Conservation (phyloP, 2,113 vertebrate species). For the Agelaius phoeniceus region DNA sequence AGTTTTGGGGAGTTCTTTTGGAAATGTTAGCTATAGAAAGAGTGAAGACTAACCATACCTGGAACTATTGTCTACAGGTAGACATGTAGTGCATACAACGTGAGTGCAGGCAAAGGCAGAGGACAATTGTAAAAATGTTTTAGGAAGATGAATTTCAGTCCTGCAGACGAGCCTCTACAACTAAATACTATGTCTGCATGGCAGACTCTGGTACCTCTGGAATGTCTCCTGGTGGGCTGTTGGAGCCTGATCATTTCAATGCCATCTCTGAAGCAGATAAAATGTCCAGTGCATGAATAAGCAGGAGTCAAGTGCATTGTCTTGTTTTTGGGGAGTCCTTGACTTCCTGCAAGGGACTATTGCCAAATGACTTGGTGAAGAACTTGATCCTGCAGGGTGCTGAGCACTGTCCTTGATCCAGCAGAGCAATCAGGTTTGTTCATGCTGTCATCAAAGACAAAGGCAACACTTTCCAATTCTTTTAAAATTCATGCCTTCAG, state of each 20-base stretch:
- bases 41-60: neutral
- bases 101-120: neutral
- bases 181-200: neutral
- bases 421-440: neutral
- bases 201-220: neutral
- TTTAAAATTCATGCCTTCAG: neutral
- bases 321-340: neutral
- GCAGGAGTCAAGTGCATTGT: neutral
- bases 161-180: neutral
- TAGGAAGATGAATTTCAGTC: neutral
- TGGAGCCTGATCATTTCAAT: neutral
- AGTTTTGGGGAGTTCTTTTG: neutral
- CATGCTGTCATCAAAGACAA: neutral
- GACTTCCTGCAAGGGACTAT: neutral
- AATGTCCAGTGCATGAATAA: neutral
- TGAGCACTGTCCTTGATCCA: neutral
- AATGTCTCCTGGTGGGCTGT: neutral
- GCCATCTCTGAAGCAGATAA: neutral
- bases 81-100: neutral
- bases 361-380: neutral
- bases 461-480: neutral
- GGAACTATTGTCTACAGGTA: neutral
- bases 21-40: neutral
- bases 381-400: neutral
- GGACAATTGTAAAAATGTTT: neutral